phyloP scores from a whole-genome alignment of 2,113 vertebrate species.

The Panthera tigris region DNA sequence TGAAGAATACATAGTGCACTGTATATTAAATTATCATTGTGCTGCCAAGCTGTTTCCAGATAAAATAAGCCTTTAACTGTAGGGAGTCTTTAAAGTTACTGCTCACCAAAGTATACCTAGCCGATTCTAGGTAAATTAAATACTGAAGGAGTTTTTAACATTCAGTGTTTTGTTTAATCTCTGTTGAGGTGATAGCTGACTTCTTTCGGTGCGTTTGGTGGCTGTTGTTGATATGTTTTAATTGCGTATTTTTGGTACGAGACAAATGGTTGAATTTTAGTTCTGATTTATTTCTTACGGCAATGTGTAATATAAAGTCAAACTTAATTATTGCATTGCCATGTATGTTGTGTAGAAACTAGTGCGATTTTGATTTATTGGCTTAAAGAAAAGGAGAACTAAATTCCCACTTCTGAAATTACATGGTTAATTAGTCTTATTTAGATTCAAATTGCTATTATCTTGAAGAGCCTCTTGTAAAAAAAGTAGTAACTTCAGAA shows the following conservation, averaged over 20 bases:
- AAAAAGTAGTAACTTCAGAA: neutral
- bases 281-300: slow-evolving; percentile 31
- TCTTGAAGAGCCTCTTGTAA: neutral
- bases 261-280: neutral
- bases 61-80: slow-evolving; percentile 28
- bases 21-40: neutral
- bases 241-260: slow-evolving; percentile 1
- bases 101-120: neutral
- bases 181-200: neutral
- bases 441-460: slow-evolving; percentile 21
- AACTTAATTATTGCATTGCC: neutral
- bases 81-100: neutral
- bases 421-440: neutral
- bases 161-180: slow-evolving; percentile 26
- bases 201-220: neutral
- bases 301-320: neutral
- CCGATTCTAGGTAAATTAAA: neutral
- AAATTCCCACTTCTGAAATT: slow-evolving; percentile 47
- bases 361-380: slow-evolving; percentile 24
- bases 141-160: slow-evolving; percentile 22
- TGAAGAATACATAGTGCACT: neutral
- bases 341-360: neutral
- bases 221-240: neutral
- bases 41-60: slow-evolving; percentile 30
- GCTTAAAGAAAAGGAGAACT: neutral